Evolutionary conservation across 2,113 vertebrate genomes (phyloP).

Genomic region (Calonectris borealis): DNA sequence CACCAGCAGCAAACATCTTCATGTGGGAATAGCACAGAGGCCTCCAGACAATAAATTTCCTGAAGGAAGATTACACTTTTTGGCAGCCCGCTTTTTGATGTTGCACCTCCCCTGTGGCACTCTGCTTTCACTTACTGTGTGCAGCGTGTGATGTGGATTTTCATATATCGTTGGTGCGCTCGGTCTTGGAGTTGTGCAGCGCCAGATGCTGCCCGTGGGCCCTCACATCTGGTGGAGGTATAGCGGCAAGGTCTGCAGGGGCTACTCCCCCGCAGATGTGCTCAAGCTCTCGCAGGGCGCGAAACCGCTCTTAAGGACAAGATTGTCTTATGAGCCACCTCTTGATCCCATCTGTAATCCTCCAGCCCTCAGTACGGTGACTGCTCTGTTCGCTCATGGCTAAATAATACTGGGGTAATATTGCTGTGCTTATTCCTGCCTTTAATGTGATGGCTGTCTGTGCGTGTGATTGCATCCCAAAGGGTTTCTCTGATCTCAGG

Average conservation of each 20-base stretch:
- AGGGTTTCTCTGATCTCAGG: conserved; percentile 15
- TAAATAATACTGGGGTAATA: conserved; percentile 16
- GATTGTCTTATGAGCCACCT: conserved; percentile 8
- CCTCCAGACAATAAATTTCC: not conserved
- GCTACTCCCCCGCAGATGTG: not conserved
- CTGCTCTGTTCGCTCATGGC: not conserved
- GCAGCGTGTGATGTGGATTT: not conserved
- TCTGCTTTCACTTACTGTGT: conserved; percentile 36
- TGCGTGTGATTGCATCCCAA: not conserved
- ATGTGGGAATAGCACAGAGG: not conserved
- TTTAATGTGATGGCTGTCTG: conserved; percentile 12
- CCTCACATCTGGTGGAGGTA: conserved; percentile 41
- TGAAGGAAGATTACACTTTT: not conserved
- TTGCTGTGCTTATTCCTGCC: not conserved
- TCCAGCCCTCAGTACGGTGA: not conserved
- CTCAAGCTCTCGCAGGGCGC: not conserved
- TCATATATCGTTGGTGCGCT: not conserved
- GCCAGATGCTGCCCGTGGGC: conserved; percentile 24
- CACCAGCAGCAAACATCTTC: not conserved
- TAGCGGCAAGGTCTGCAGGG: accelerated
- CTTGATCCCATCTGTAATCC: conserved; percentile 32
- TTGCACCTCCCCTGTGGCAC: not conserved
- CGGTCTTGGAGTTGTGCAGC: not conserved
- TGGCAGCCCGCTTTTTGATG: conserved; percentile 20
- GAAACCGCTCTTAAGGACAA: not conserved